These are phyloP conservation scores for Cinara cedri DNA, from an alignment of 2,888 invertebrate species.

Conservation along the genomic window DNA sequence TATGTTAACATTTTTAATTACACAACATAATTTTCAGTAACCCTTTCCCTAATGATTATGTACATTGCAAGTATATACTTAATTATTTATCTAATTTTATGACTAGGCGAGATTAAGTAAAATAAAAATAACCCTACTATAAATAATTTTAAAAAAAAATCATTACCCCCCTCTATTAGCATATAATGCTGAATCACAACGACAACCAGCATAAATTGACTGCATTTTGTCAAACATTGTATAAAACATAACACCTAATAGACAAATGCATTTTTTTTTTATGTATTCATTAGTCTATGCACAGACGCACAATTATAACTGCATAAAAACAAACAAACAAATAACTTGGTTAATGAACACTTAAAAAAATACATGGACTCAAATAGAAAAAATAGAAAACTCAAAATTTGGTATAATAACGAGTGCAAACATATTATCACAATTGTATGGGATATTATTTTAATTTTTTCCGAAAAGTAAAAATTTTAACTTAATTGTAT, in stretches of 20 bases:
- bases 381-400: conserved; percentile 44
- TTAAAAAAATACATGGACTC: conserved; percentile 12
- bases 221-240: conserved; percentile 21
- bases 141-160: conserved; percentile 28
- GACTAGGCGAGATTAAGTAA: conserved; percentile 56
- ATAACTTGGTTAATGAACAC: conserved; percentile 33
- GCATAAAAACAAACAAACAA: conserved; percentile 31
- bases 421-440: conserved; percentile 55
- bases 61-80: conserved; percentile 23
- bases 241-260: conserved; percentile 15
- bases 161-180: conserved; percentile 4
- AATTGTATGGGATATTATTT: conserved; percentile 27
- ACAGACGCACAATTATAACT: neutral
- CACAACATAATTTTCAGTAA: conserved; percentile 27
- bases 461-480: conserved; percentile 15
- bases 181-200: neutral
- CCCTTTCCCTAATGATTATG: conserved; percentile 47
- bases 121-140: conserved; percentile 37
- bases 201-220: conserved; percentile 28
- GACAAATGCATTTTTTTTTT: too few relatives aligned
- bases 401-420: conserved; percentile 44
- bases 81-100: conserved; percentile 46
- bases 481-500: conserved; percentile 24
- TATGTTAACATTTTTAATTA: conserved; percentile 25
- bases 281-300: conserved; percentile 5